phyloP scores from a whole-genome alignment of 37 sponge, comb jelly and placozoan species.

The Bolinopsis microptera region DNA sequence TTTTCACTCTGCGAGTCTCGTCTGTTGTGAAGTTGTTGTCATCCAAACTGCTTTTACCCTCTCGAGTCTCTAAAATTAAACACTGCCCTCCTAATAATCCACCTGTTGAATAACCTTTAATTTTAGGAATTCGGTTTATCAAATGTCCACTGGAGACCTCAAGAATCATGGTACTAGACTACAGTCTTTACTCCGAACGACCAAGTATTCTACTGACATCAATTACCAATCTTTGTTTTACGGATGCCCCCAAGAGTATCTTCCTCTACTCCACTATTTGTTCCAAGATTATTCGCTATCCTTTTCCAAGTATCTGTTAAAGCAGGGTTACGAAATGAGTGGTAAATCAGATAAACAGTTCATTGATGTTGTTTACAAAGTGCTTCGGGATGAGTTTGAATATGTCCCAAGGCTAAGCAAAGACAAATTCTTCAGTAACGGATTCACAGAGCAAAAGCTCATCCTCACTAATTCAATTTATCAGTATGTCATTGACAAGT shows the following conservation, averaged over 20 bases:
- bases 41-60: too few relatives aligned
- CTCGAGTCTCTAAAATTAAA: too few relatives aligned
- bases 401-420: not conserved
- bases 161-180: not conserved
- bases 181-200: not conserved
- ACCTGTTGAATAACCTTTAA: too few relatives aligned
- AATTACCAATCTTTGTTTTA: not conserved
- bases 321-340: not conserved
- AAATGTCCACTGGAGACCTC: slow-evolving; percentile 33
- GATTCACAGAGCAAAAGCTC: slow-evolving; percentile 15
- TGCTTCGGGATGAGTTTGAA: not conserved
- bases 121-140: too few relatives aligned
- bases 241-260: not conserved
- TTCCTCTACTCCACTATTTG: not conserved
- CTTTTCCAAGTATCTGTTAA: not conserved
- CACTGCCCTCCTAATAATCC: too few relatives aligned
- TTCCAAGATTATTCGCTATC: not conserved
- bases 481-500: not conserved
- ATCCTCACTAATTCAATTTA: not conserved
- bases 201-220: not conserved
- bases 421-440: not conserved
- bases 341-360: slow-evolving; percentile 26
- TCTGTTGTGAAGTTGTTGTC: too few relatives aligned
- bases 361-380: not conserved
- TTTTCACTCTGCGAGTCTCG: too few relatives aligned